A percentile compares a stretch with the other conserved stretches of the same genome.
Evolutionary conservation across 2,888 invertebrate genomes (phyloP).

Genomic region (Melieria omissa): DNA sequence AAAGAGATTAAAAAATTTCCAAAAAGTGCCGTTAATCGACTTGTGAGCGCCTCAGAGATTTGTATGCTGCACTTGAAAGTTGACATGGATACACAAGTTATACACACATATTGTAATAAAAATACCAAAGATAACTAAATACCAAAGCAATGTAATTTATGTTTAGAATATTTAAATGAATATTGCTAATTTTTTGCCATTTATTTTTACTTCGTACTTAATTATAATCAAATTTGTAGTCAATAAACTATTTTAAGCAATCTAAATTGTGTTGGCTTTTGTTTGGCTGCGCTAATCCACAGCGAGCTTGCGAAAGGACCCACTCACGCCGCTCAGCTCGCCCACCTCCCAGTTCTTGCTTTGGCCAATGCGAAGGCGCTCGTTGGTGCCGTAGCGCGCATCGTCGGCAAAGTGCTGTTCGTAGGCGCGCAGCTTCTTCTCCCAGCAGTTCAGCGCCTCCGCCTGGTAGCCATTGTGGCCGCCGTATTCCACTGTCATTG

Average conservation of each 20-base stretch:
- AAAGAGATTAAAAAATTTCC: too few species aligned
- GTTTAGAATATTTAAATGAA: too few species aligned
- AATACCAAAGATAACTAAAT: background rate
- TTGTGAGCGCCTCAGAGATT: too few species aligned
- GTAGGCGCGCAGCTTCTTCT: constrained; percentile 45
- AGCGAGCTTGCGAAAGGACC: constrained; percentile 58
- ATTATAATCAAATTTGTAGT: background rate
- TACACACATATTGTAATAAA: background rate
- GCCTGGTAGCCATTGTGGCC: constrained; percentile 56
- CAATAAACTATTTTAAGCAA: constrained; percentile 11
- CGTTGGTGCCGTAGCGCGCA: constrained; percentile 52
- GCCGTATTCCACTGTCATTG: constrained; percentile 57
- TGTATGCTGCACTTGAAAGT: too few species aligned
- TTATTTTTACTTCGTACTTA: background rate
- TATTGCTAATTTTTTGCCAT: background rate
- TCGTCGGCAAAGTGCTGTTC: constrained; percentile 55
- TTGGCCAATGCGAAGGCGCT: constrained; percentile 52
- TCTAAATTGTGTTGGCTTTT: background rate
- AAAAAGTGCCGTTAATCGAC: too few species aligned
- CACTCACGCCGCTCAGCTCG: constrained; percentile 52
- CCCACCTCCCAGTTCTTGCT: constrained; percentile 46
- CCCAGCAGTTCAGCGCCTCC: constrained; percentile 56
- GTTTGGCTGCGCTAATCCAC: constrained; percentile 47
- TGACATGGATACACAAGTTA: too few species aligned
- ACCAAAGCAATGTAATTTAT: too few species aligned